Conservation (phyloP, 1,140 invertebrate genomes). For the Drosophila tropicalis region DNA sequence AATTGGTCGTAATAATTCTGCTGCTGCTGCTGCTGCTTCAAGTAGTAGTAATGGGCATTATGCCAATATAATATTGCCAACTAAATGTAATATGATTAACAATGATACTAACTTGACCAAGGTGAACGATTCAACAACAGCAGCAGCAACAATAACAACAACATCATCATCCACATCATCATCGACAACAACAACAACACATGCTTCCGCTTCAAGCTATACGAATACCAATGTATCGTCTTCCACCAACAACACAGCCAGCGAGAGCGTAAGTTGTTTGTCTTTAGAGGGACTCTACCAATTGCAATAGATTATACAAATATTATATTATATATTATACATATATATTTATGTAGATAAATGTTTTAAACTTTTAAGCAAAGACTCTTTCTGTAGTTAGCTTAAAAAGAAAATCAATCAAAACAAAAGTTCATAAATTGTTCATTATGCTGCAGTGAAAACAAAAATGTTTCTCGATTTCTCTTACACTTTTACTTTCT, state of each 20-base stretch:
- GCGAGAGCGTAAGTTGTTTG: constrained; percentile 74
- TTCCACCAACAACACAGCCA: constrained; percentile 41
- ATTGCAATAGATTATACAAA: constrained; percentile 11
- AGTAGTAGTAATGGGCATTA: not conserved
- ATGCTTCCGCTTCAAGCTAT: constrained; percentile 13
- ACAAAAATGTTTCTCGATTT: constrained; percentile 2
- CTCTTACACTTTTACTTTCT: not conserved
- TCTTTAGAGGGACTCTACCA: constrained; percentile 32
- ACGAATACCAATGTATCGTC: constrained; percentile 10
- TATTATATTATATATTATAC: not conserved
- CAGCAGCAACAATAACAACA: constrained; percentile 3
- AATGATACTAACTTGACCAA: constrained; percentile 1
- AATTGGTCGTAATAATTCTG: not conserved
- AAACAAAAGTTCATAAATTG: constrained; percentile 15
- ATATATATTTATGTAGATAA: not conserved
- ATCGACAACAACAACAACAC: constrained; percentile 20
- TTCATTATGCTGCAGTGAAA: constrained; percentile 20
- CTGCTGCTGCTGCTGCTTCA: not conserved
- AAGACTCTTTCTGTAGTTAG: constrained; percentile 24
- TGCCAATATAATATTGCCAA: constrained; percentile 1
- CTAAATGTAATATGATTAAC: constrained; percentile 3
- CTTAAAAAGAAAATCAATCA: not conserved
- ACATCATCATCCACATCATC: constrained; percentile 12
- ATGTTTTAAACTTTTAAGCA: not conserved
- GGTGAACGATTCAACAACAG: constrained; percentile 15